A percentile compares a stretch with the other conserved stretches of the same genome.
Evolutionary conservation across 1,140 invertebrate genomes (phyloP).

Genomic region (Cydia pomonella): DNA sequence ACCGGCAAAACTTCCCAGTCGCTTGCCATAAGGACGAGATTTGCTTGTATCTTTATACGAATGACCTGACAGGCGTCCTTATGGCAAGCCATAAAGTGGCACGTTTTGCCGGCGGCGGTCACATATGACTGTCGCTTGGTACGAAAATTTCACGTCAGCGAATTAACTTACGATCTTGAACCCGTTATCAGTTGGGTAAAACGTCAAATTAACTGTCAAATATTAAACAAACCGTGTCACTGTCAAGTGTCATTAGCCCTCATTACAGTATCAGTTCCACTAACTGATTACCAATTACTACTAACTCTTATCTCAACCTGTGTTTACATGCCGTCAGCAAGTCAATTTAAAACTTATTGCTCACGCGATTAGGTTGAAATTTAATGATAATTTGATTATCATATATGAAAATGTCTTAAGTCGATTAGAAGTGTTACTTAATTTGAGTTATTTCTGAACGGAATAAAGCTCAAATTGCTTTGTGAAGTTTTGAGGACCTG

Average conservation of each 20-base stretch:
- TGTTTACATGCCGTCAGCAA: neutral
- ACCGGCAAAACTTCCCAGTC: no score
- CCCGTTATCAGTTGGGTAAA: no score
- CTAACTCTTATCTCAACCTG: slow-evolving; percentile 19
- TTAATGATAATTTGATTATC: neutral
- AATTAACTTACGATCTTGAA: no score
- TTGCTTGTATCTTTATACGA: no score
- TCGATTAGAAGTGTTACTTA: neutral
- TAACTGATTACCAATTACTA: slow-evolving; percentile 24
- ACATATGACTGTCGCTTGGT: no score
- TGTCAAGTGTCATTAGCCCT: slow-evolving; percentile 14
- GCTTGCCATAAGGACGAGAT: no score
- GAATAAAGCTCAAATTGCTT: neutral
- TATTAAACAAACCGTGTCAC: neutral
- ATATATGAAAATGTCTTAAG: neutral
- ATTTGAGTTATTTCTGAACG: neutral
- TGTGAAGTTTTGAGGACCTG: neutral
- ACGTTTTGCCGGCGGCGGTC: no score
- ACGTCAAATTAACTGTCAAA: neutral
- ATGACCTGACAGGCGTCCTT: no score
- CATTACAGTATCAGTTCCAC: neutral
- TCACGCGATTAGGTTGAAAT: neutral
- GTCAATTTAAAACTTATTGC: neutral
- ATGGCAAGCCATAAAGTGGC: no score
- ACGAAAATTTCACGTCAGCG: no score